These are phyloP conservation scores for Silurus asotus DNA, from an alignment of 2,113 vertebrate genomes.

Conservation along the genomic window DNA sequence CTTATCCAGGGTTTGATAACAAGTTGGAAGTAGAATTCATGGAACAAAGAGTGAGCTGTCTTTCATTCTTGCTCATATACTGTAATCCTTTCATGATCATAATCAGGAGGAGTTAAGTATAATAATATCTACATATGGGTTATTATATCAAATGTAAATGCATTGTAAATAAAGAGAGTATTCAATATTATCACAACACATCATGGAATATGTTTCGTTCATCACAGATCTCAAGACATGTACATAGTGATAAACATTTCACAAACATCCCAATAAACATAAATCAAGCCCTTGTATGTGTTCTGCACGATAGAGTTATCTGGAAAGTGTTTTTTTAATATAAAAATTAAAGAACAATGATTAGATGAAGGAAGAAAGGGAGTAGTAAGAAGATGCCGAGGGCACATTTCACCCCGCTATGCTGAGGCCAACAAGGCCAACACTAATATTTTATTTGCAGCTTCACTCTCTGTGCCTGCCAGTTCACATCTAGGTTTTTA, in stretches of 20 bases:
- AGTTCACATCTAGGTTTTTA: conserved; percentile 15
- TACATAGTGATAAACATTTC: background rate
- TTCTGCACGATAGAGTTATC: background rate
- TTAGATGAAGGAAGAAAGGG: background rate
- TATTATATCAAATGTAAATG: too few relatives aligned
- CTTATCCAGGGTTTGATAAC: too few relatives aligned
- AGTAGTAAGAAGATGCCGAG: background rate
- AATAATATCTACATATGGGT: background rate
- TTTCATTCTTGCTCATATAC: background rate
- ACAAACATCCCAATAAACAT: background rate
- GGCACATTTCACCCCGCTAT: conserved; percentile 11
- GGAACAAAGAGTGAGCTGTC: too few relatives aligned
- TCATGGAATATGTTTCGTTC: background rate
- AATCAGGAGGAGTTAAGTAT: background rate
- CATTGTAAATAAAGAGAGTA: background rate
- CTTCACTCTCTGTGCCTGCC: conserved; percentile 29
- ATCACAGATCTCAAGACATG: too few relatives aligned
- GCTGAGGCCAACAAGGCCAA: conserved; percentile 28
- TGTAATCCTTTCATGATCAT: background rate
- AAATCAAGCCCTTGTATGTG: background rate
- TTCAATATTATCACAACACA: background rate
- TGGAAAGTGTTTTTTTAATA: background rate
- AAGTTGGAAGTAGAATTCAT: too few relatives aligned
- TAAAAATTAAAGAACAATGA: background rate
- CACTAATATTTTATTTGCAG: conserved; percentile 45